phyloP scores from a whole-genome alignment of 2,888 invertebrate genomes.

The Pseudoips prasinana region DNA sequence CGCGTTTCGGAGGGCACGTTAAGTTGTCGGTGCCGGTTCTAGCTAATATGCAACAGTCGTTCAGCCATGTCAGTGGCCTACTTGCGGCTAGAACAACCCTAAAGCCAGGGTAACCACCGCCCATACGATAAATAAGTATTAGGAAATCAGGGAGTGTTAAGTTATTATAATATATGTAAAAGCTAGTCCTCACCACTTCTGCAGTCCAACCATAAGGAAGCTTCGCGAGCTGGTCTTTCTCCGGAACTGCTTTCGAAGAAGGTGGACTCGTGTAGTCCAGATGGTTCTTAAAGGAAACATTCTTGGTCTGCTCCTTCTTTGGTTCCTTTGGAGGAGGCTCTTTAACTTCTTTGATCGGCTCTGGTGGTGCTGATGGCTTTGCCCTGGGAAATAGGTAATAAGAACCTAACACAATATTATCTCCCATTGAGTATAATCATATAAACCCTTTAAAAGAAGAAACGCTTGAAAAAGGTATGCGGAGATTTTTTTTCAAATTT shows the following conservation, averaged over 20 bases:
- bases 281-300: slow-evolving; percentile 78
- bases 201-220: slow-evolving; percentile 73
- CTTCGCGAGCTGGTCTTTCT: slow-evolving; percentile 76
- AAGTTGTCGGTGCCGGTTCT: too few relatives aligned
- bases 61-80: too few relatives aligned
- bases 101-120: too few relatives aligned
- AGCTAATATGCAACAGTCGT: too few relatives aligned
- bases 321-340: slow-evolving; percentile 59
- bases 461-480: too few relatives aligned
- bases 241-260: slow-evolving; percentile 67
- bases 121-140: too few relatives aligned
- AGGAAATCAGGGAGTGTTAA: too few relatives aligned
- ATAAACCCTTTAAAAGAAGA: too few relatives aligned
- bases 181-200: slow-evolving; percentile 44
- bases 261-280: slow-evolving; percentile 74
- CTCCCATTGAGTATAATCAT: not conserved
- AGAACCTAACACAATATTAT: not conserved
- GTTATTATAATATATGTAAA: too few relatives aligned
- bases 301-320: slow-evolving; percentile 74
- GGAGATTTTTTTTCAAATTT: too few relatives aligned
- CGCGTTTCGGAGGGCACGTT: too few relatives aligned
- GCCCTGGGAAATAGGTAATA: slow-evolving; percentile 39
- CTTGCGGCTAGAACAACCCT: too few relatives aligned
- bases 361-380: slow-evolving; percentile 64
- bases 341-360: slow-evolving; percentile 63